phyloP scores from a whole-genome alignment of 2,888 invertebrate species.

The Agrilus cyanescens region DNA sequence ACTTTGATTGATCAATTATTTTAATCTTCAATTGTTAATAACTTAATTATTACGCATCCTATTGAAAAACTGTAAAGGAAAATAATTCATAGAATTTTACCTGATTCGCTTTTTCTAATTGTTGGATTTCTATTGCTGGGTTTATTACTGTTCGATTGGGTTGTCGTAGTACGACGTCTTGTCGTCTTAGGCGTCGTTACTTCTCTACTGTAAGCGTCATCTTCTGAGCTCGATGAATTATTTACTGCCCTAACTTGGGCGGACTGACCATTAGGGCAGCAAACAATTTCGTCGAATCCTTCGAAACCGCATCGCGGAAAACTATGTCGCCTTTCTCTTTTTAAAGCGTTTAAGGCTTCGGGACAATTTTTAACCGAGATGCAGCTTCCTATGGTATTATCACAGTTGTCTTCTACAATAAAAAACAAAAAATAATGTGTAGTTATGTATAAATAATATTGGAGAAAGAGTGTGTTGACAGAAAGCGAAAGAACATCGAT shows the following conservation, averaged over 20 bases:
- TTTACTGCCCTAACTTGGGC: too few relatives aligned
- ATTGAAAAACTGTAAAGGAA: not conserved
- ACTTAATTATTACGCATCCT: not conserved
- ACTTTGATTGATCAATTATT: too few relatives aligned
- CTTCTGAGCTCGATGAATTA: not conserved
- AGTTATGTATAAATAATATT: too few relatives aligned
- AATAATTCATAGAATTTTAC: conserved; percentile 1
- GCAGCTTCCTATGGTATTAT: conserved; percentile 2
- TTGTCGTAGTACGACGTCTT: not conserved
- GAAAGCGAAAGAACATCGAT: too few relatives aligned
- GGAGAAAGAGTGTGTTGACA: too few relatives aligned
- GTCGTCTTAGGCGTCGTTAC: not conserved
- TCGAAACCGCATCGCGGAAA: conserved; percentile 10
- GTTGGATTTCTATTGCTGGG: too few relatives aligned
- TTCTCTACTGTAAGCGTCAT: not conserved
- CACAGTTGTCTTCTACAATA: too few relatives aligned
- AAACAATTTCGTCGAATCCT: conserved; percentile 9
- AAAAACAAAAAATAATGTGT: too few relatives aligned
- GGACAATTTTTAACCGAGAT: conserved; percentile 6
- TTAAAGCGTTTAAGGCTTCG: not conserved
- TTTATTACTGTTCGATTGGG: too few relatives aligned
- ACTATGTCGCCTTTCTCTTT: not conserved
- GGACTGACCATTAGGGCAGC: conserved; percentile 5
- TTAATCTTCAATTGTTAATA: too few relatives aligned
- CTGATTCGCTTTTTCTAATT: conserved; percentile 8